Conservation (phyloP, 30 jellyfish, hydroid and myxozoan species). For the Hydractinia echinata region DNA sequence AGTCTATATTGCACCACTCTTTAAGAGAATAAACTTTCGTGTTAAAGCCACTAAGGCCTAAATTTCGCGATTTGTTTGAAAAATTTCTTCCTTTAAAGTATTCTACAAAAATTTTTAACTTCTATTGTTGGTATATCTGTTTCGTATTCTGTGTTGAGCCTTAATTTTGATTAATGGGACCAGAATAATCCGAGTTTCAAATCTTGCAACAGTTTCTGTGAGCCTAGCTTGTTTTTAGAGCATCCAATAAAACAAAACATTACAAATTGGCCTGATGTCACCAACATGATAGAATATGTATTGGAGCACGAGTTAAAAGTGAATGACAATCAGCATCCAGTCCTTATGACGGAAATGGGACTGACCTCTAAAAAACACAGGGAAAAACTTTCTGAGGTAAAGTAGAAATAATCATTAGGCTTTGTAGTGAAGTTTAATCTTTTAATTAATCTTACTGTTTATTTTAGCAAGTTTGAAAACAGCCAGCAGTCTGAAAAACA, state of each 20-base stretch:
- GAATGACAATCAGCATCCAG: slow-evolving; percentile 67
- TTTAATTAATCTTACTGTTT: neutral
- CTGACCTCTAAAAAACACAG: slow-evolving; percentile 56
- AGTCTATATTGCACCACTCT: too few species aligned
- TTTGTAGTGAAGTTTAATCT: too few species aligned
- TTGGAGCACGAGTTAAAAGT: slow-evolving; percentile 66
- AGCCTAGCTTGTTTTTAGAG: slow-evolving; percentile 40
- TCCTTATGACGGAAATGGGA: slow-evolving; percentile 66
- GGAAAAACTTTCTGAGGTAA: slow-evolving; percentile 89
- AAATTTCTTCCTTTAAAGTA: too few species aligned
- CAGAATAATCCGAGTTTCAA: too few species aligned
- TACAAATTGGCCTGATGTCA: slow-evolving; percentile 82
- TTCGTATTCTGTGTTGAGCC: too few species aligned
- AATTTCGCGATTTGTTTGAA: too few species aligned
- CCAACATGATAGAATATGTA: slow-evolving; percentile 64
- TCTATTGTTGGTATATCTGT: too few species aligned
- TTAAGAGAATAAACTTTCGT: too few species aligned
- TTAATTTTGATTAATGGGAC: too few species aligned
- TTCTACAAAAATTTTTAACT: too few species aligned
- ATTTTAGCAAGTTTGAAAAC: neutral
- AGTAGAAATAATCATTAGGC: neutral
- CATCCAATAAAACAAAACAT: slow-evolving; percentile 79
- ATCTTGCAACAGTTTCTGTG: neutral
- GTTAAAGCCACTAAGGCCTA: too few species aligned
- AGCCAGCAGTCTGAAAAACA: neutral